phyloP scores from a whole-genome alignment of 2,113 vertebrate genomes.

The Shinisaurus crocodilurus region DNA sequence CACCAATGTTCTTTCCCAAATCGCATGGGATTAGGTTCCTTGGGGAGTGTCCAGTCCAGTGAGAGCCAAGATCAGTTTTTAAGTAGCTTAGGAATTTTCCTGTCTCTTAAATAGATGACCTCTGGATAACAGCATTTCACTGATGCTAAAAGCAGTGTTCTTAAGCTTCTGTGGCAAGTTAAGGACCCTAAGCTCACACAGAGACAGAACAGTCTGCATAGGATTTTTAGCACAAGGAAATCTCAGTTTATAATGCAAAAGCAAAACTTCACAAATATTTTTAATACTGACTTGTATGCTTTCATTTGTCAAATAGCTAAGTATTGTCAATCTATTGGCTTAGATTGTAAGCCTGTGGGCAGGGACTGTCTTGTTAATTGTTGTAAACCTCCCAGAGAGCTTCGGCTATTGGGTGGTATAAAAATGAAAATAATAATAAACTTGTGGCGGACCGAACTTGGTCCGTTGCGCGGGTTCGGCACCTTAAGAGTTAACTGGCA shows the following conservation, averaged over 20 bases:
- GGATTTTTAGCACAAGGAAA: neutral
- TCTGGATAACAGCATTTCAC: neutral
- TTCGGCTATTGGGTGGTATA: no score
- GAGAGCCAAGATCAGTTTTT: constrained; percentile 19
- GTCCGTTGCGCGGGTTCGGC: no score
- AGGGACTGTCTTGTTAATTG: no score
- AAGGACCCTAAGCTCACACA: neutral
- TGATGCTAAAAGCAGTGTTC: neutral
- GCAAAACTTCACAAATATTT: neutral
- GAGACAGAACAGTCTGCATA: neutral
- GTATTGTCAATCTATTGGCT: neutral
- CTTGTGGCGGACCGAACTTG: no score
- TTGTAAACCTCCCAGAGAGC: no score
- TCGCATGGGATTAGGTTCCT: constrained; percentile 4
- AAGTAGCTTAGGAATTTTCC: constrained; percentile 35
- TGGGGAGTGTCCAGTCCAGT: neutral
- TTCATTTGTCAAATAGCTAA: constrained; percentile 2
- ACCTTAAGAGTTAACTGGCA: no score
- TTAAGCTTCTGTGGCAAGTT: constrained; percentile 10
- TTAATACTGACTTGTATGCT: neutral
- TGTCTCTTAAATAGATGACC: constrained; percentile 27
- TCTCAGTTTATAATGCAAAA: neutral
- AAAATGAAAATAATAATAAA: no score
- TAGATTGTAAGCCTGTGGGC: no score
- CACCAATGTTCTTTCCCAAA: neutral